Evolutionary conservation across 2,888 invertebrate genomes (phyloP).

Genomic region (Lycophotia porphyrea): DNA sequence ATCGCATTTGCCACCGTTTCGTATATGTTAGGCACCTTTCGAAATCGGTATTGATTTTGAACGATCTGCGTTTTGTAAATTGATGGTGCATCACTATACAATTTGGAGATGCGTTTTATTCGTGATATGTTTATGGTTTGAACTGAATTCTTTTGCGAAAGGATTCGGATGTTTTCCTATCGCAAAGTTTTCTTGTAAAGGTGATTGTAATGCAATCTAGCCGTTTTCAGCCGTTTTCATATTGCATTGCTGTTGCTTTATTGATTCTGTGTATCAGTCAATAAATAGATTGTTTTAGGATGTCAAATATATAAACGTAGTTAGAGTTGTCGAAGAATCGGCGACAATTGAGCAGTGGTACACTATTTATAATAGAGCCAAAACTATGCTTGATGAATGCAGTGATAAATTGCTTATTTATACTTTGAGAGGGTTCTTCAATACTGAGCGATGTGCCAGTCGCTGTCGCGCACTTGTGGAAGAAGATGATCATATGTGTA

Average conservation of each 20-base stretch:
- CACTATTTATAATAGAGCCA: not conserved
- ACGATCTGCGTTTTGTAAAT: conserved; percentile 27
- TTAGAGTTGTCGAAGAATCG: not conserved
- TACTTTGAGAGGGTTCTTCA: not conserved
- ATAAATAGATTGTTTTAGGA: not conserved
- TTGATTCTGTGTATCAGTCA: not conserved
- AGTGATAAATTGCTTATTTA: not conserved
- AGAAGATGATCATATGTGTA: not conserved
- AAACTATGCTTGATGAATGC: conserved; percentile 10
- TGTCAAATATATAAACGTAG: not conserved
- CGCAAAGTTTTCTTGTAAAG: not conserved
- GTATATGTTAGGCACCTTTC: conserved; percentile 59
- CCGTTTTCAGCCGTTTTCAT: not conserved
- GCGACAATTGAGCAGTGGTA: too few species aligned
- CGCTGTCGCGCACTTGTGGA: not conserved
- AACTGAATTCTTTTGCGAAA: not conserved
- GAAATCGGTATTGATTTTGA: conserved; percentile 48
- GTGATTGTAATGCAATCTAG: not conserved
- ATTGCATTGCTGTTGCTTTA: not conserved
- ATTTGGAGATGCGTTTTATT: conserved; percentile 3
- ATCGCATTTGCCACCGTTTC: conserved; percentile 69
- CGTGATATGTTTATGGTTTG: conserved; percentile 1
- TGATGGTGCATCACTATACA: conserved; percentile 24
- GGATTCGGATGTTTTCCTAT: not conserved
- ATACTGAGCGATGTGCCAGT: not conserved